Percentiles rank a stretch among this genome's conserved stretches.
Evolutionary conservation across 1,140 invertebrate genomes (phyloP).

Genomic region (Drosophila rhopaloa): DNA sequence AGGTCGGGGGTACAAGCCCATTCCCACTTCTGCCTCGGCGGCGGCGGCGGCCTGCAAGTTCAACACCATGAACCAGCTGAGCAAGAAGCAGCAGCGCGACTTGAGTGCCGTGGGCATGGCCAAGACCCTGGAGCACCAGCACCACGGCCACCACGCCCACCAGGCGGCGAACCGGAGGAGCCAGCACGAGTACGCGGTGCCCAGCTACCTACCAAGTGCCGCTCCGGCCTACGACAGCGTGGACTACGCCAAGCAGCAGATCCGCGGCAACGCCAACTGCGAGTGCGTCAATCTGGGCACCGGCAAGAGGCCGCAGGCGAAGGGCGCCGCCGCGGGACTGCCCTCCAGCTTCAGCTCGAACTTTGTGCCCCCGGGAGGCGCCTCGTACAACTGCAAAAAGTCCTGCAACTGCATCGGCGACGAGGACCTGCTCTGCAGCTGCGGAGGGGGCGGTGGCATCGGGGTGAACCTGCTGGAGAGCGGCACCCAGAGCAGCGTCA

Average conservation of each 20-base stretch:
- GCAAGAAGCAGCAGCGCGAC: constrained; percentile 68
- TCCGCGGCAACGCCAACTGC: constrained; percentile 46
- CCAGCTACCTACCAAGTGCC: constrained; percentile 56
- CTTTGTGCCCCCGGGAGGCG: constrained; percentile 86
- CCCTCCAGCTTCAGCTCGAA: constrained; percentile 88
- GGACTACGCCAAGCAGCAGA: constrained; percentile 72
- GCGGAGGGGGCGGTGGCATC: constrained; percentile 30
- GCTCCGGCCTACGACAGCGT: constrained; percentile 73
- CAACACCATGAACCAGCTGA: constrained; percentile 76
- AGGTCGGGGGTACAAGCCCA: constrained; percentile 68
- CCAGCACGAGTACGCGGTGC: constrained; percentile 83
- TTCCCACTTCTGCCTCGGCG: constrained; percentile 67
- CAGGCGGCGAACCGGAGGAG: constrained; percentile 63
- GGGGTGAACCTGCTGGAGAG: constrained; percentile 71
- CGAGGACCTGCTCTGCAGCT: constrained; percentile 62
- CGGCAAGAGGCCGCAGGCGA: constrained; percentile 65
- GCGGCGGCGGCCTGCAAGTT: constrained; percentile 78
- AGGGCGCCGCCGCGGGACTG: constrained; percentile 81
- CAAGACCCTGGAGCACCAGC: constrained; percentile 73
- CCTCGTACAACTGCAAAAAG: constrained; percentile 85
- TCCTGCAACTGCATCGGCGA: constrained; percentile 74
- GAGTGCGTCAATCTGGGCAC: constrained; percentile 64
- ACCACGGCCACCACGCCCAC: constrained; percentile 68
- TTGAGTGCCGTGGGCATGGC: constrained; percentile 65
- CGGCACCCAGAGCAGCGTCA: constrained; percentile 78